Evolutionary conservation across 2,113 vertebrate species (phyloP), one percentile per base, ranked within the genome.

Genomic region (Anguilla rostrata): DNA sequence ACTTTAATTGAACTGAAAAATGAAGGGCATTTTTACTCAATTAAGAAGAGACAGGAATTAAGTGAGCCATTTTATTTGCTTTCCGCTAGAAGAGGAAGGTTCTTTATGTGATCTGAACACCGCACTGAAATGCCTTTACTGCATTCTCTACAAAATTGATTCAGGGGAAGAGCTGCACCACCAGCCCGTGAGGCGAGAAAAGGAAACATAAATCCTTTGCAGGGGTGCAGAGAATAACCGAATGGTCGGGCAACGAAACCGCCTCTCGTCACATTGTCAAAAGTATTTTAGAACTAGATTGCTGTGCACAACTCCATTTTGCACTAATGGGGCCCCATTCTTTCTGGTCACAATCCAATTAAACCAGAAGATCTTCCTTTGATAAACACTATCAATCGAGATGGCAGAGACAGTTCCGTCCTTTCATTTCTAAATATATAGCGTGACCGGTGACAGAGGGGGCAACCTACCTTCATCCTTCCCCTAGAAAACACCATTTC

Each of bases 281-380:
- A 82, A 88, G 84, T 83, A 78, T 90, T 83, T 78, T 83, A 86
- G 85, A 87, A 81, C 84, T 84, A 86, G 90, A 91, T 90, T 89
- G 89, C 89, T 87, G 86, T 84, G 86, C 87, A 87, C 87, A 80
- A 84, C 87, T 88, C 87, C 53, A 83, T 89, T 87, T 83, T 79
- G 84, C 78, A 43, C 84, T 92, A 92, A 92, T 92, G 88, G 89
- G 83, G 89, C 86, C 78, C 86, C 87, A 90, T 90, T 90, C 90
- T 85, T 86, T 90, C 89, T 86, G 87, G 85, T 89, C 90, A 92
- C 91, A 92, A 91, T 89, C 91, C 91, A 90, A 91, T 92, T 91
- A 92, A 92, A 90, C 85, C 90, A 84, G 86, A 86, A 89, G 89
- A 92, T 90, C 85, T 87, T 87, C 79, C 88, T 84, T 86, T 89